These are phyloP conservation scores for Caenorhabditis drosophilae DNA, from an alignment of 2,888 invertebrate species.

Conservation along the genomic window DNA sequence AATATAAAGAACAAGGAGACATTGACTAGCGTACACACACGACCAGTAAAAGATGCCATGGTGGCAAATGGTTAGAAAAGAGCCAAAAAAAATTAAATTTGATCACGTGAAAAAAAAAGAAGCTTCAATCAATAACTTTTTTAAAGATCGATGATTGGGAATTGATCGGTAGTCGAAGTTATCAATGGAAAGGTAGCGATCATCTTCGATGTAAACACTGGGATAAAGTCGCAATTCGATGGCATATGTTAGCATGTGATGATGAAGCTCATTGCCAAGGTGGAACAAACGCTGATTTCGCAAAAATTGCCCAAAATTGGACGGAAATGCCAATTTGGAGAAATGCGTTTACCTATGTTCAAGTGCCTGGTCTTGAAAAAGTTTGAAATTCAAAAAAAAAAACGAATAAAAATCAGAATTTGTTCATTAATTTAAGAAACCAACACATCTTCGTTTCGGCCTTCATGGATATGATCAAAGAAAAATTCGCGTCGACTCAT, in stretches of 20 bases:
- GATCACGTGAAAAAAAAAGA: constrained; percentile 8
- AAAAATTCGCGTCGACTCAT: constrained; percentile 27
- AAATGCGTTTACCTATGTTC: constrained; percentile 54
- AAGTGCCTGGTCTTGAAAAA: constrained; percentile 30
- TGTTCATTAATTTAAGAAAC: constrained; percentile 13
- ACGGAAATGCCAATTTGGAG: constrained; percentile 47
- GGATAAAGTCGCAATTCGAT: constrained; percentile 55
- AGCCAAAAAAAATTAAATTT: neutral
- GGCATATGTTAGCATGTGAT: constrained; percentile 48
- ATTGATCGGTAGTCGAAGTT: constrained; percentile 51
- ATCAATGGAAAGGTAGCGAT: constrained; percentile 48
- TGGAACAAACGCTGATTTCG: constrained; percentile 48
- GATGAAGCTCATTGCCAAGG: constrained; percentile 30
- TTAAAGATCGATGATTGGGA: constrained; percentile 53
- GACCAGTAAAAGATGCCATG: no score
- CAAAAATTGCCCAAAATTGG: constrained; percentile 31
- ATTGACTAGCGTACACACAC: no score
- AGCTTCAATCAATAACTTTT: neutral
- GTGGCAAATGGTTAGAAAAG: neutral
- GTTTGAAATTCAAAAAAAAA: constrained; percentile 1
- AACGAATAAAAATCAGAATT: neutral
- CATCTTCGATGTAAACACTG: constrained; percentile 49
- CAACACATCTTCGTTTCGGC: constrained; percentile 27
- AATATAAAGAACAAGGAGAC: no score
- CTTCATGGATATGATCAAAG: constrained; percentile 41